Conservation (phyloP, 1,140 invertebrate species). For the Pentalonia nigronervosa region DNA sequence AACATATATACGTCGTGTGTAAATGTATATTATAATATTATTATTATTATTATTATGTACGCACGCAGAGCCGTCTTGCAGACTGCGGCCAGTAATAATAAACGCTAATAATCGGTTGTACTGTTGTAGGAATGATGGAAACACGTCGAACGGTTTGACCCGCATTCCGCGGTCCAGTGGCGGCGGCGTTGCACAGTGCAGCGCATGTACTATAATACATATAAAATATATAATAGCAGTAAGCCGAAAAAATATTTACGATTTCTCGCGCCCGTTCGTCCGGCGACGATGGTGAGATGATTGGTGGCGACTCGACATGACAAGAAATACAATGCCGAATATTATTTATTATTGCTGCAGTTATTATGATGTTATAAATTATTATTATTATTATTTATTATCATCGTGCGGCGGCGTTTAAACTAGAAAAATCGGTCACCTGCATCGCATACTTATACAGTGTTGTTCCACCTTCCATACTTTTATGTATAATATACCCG, state of each 20-base stretch:
- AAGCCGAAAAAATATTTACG: conserved; percentile 12
- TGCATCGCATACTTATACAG: background rate
- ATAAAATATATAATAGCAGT: background rate
- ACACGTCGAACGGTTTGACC: conserved; percentile 55
- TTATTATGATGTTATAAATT: background rate
- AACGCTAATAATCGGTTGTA: conserved; percentile 57
- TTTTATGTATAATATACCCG: background rate
- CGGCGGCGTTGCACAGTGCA: background rate
- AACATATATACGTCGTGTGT: too few relatives aligned
- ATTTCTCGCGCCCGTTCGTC: conserved; percentile 3
- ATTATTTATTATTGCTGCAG: background rate
- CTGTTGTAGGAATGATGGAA: conserved; percentile 54
- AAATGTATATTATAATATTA: too few relatives aligned
- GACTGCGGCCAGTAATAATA: background rate
- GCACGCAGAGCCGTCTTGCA: background rate
- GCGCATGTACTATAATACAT: too few relatives aligned
- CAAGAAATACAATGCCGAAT: background rate
- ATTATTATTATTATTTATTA: background rate
- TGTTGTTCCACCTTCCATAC: background rate
- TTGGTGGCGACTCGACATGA: background rate
- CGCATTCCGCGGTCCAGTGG: conserved; percentile 55
- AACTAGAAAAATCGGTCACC: conserved; percentile 6
- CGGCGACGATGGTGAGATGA: background rate
- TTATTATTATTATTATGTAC: background rate
- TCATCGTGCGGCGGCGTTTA: background rate